Percentiles rank a stretch among this genome's conserved stretches.
phyloP scores from a whole-genome alignment of 2,113 vertebrate species.

The Marmota flaviventris region DNA sequence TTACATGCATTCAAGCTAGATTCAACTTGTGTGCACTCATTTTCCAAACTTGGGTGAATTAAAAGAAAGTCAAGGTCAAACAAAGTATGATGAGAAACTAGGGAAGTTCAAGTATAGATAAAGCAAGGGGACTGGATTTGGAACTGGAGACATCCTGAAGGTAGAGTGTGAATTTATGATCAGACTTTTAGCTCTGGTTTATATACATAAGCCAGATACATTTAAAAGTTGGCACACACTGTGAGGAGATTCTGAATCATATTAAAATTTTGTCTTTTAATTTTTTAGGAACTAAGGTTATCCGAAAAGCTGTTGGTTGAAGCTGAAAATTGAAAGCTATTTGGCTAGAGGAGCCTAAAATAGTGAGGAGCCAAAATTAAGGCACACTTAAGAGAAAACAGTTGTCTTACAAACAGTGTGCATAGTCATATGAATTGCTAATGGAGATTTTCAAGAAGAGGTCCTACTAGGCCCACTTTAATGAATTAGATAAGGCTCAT shows the following conservation, averaged over 20 bases:
- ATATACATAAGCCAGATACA: not conserved
- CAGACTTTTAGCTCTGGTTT: not conserved
- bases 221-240: not conserved
- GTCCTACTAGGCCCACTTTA: constrained; percentile 65
- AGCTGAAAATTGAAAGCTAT: not conserved
- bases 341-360: constrained; percentile 9
- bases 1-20: not conserved
- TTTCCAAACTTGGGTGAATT: not conserved
- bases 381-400: constrained; percentile 31
- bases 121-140: not conserved
- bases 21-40: not conserved
- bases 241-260: not conserved
- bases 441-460: constrained; percentile 63
- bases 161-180: not conserved
- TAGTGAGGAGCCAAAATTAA: constrained; percentile 23
- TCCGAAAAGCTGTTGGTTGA: not conserved
- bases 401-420: constrained; percentile 37
- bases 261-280: not conserved
- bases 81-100: not conserved
- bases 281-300: not conserved
- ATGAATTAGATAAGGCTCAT: constrained; percentile 78
- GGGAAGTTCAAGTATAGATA: not conserved
- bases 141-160: not conserved
- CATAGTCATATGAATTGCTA: constrained; percentile 57
- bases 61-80: not conserved